Base-by-base conservation (phyloP, 2,888 invertebrate genomes). In the Heliconius hortense region DNA sequence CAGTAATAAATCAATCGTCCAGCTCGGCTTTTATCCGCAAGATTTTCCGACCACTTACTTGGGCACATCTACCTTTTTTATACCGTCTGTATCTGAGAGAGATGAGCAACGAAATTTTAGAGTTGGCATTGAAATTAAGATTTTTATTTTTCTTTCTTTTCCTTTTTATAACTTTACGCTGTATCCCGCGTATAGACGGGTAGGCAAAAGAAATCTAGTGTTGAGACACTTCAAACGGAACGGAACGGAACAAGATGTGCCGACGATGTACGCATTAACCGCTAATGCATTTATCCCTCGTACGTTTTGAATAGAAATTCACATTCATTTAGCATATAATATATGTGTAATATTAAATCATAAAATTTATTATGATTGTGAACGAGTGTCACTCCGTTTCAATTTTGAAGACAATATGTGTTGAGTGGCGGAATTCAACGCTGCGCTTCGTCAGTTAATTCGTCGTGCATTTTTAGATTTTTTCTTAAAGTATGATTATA, bases 1-100 rank as follows among this genome's bases (percentile, higher is more conserved):
- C 74, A 74, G 76, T 75, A 75, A 80, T 80, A 80, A 79, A 80
- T 80, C 79, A 79, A 79, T 79, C 79, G 78, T 64, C 77, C 72
- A 73, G 80, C 74, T 67, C 74, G 74, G 73, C 73, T 76, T 79
- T 79, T 77, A 78, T 77, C 78, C 74, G 70, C 73, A 78, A 78
- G 79, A 76, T 77, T 77, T 76, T 66, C 79, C 78, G 66, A 76
- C 75, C 76, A 75, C 79, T 77, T 70, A 70, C 70, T 70, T 70
- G 56, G 75, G 76, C 71, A 72, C 77, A 43, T 78, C 53, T 70
- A 74, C 71, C 64, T 79, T 74, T 78, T 79, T 78, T 79, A 60
- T 75, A 73, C 59, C 78, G 72, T 79, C 77, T 70, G 63, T 62
- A 74, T 67, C 72, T 69, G 53, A 13, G 68, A 69, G 68, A 53